Conservation (phyloP, 2,888 invertebrate genomes). For the Amiota mariae region DNA sequence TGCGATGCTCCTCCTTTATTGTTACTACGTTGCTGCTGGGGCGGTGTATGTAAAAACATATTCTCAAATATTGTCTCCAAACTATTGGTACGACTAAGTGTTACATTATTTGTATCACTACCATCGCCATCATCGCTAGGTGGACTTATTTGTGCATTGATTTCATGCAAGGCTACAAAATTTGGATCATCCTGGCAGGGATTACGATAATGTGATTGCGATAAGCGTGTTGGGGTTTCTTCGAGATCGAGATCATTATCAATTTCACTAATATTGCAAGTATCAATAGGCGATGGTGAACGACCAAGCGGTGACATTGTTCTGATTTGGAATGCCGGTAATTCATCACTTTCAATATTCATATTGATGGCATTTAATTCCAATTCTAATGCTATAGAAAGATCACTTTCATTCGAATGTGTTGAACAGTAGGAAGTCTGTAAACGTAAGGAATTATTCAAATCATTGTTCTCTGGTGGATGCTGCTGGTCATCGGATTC, state of each 20-base stretch:
- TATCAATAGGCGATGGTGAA: conserved; percentile 70
- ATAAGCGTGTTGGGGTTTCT: conserved; percentile 45
- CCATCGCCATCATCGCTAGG: conserved; percentile 55
- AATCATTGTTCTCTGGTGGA: neutral
- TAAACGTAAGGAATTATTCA: conserved; percentile 53
- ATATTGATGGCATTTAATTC: conserved; percentile 53
- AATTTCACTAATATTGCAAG: conserved; percentile 44
- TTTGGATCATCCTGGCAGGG: conserved; percentile 54
- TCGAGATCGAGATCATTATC: conserved; percentile 50
- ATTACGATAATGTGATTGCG: conserved; percentile 47
- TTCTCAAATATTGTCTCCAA: conserved; percentile 72
- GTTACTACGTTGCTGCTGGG: conserved; percentile 40
- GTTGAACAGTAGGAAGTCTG: conserved; percentile 64
- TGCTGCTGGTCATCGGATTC: neutral
- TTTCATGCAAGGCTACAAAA: conserved; percentile 69
- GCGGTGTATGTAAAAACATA: conserved; percentile 70
- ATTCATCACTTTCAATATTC: conserved; percentile 61
- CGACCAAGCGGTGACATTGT: conserved; percentile 68
- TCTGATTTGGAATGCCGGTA: conserved; percentile 70
- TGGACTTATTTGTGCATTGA: conserved; percentile 70
- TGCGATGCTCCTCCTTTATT: conserved; percentile 32
- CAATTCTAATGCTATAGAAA: conserved; percentile 65
- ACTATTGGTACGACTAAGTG: conserved; percentile 55
- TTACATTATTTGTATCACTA: conserved; percentile 35
- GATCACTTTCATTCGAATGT: conserved; percentile 67